Evolutionary conservation across 2,888 invertebrate genomes (phyloP), one percentile per base, ranked within the genome.

Genomic region (Tolmerus cingulatus): DNA sequence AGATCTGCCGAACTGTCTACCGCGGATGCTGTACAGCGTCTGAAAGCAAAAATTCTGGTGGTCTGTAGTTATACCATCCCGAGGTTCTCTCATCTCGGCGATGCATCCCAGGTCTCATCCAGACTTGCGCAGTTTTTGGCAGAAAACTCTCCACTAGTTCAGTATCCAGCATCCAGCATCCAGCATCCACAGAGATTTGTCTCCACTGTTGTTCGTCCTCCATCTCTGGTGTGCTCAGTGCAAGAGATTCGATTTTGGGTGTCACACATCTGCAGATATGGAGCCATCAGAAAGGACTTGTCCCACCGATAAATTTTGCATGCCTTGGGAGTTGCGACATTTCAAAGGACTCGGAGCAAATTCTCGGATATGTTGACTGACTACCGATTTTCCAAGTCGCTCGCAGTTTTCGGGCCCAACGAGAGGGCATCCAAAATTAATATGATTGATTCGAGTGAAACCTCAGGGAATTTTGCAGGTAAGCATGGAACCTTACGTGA

Each of bases 21-120:
- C 40, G n/a, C 74, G 74, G 74, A 74, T 16, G 74, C 78, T 78
- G 77, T 57, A 27, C 37, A 86, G 77, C 86, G 77, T 86, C 86
- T 86, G 78, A 78, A 19, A 46, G 27, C 23, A n/a, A 77, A 86
- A 57, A 19, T 37, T 86, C 37, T 40, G 51, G n/a, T 78, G 34
- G 57, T 78, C 86, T 78, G 34, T 30, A 23, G 76, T 78, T 86
- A 86, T 78, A 86, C 27, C 74, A 37, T 23, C 43, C 12, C 84
- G 40, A 27, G 74, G 12, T 37, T 27, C 74, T 85, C 85, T 85
- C 85, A 57, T 85, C 74, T 43, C 27, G 2, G 1, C 66, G 74
- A 85, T 74, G 74, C 74, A 85, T 74, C 43, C 19, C 34, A 46
- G 57, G 37, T 57, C 34, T 34, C 30, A 74, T 46, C 19, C 37